phyloP scores from a whole-genome alignment of 2,888 invertebrate species.

The Emmelina monodactyla region DNA sequence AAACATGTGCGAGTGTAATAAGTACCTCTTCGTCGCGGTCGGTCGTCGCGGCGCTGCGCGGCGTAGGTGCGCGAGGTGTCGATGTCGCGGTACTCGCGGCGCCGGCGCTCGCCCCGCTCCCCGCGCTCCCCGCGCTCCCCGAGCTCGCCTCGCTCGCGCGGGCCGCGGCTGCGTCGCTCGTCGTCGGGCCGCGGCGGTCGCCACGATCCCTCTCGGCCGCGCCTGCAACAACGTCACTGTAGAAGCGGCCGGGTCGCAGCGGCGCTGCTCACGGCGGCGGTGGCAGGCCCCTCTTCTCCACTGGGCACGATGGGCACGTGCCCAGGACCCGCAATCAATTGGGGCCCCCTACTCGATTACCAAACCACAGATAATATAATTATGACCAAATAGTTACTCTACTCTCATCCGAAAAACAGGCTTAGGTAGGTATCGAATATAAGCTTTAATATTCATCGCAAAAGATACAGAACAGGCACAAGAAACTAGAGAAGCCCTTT shows the following conservation, averaged over 20 bases:
- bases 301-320: too few relatives aligned
- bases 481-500: too few relatives aligned
- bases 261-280: constrained; percentile 24
- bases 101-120: constrained; percentile 21
- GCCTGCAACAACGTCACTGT: constrained; percentile 20
- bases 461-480: too few relatives aligned
- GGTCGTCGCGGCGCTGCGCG: constrained; percentile 39
- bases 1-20: constrained; percentile 10
- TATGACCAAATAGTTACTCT: too few relatives aligned
- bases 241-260: too few relatives aligned
- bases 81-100: constrained; percentile 45
- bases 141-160: constrained; percentile 20
- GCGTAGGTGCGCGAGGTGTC: constrained; percentile 33
- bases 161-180: constrained; percentile 19
- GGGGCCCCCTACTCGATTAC: too few relatives aligned
- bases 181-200: constrained; percentile 19
- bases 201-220: constrained; percentile 27
- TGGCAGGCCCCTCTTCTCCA: constrained; percentile 20
- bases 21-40: constrained; percentile 38
- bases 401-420: too few relatives aligned
- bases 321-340: too few relatives aligned
- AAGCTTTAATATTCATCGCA: too few relatives aligned
- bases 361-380: too few relatives aligned
- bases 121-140: constrained; percentile 13
- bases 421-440: constrained; percentile 29